phyloP scores from a whole-genome alignment of 1,140 invertebrate genomes.

The Atta colombica region DNA sequence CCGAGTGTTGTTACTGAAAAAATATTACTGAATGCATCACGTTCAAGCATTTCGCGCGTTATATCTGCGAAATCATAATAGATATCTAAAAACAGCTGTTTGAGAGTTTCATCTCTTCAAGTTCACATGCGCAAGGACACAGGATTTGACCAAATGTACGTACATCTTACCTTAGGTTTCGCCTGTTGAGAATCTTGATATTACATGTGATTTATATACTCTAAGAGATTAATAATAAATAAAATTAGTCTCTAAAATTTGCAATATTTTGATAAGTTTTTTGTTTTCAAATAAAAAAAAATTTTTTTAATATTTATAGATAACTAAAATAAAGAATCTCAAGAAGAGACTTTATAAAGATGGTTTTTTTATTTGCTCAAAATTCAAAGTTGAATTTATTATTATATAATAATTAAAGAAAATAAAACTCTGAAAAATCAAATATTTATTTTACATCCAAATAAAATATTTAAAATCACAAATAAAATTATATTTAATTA shows the following conservation, averaged over 20 bases:
- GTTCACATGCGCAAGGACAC: slow-evolving; percentile 40
- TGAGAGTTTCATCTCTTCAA: slow-evolving; percentile 11
- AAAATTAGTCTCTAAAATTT: neutral
- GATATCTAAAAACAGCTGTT: slow-evolving; percentile 42
- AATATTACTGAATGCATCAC: neutral
- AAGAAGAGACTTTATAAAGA: neutral
- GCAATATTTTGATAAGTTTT: neutral
- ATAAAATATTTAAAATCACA: neutral
- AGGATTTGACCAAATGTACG: slow-evolving; percentile 45
- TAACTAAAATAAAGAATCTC: neutral
- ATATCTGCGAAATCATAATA: neutral
- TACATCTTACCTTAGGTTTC: neutral
- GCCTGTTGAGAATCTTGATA: neutral
- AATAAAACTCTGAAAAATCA: neutral
- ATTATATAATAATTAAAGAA: neutral
- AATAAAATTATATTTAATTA: neutral
- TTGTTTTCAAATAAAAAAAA: neutral
- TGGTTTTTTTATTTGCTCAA: neutral
- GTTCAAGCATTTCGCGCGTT: neutral
- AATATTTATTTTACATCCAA: neutral
- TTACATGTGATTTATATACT: neutral
- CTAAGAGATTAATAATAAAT: neutral
- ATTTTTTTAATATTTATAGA: neutral
- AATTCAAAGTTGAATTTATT: neutral
- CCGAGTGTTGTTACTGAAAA: neutral